Evolutionary conservation across 2,797 vertebrate species (phyloP).

Genomic region (Protosalanx chinensis): DNA sequence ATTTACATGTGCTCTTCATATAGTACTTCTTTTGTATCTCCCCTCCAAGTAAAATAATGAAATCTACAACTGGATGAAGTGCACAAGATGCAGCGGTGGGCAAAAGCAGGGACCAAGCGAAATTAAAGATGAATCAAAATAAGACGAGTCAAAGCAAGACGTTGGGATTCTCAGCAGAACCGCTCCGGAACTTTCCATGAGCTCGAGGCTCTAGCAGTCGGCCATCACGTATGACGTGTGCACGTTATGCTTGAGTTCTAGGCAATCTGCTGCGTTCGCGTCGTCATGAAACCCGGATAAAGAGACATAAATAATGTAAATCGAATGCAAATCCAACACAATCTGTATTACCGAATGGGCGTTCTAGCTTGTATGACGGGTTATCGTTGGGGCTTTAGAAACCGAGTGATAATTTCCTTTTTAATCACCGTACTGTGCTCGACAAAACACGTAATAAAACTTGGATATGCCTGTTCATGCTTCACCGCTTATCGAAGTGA

Average conservation of each 20-base stretch:
- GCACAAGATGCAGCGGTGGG: slow-evolving; percentile 40
- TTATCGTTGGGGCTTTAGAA: not conserved
- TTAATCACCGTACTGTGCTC: not conserved
- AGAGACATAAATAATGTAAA: not conserved
- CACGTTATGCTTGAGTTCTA: not conserved
- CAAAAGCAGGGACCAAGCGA: slow-evolving; percentile 26
- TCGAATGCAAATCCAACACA: not conserved
- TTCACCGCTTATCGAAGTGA: not conserved
- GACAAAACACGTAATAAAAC: not conserved
- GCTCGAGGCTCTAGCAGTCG: slow-evolving; percentile 12
- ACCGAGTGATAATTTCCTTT: not conserved
- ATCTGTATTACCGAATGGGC: not conserved
- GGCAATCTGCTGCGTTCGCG: not conserved
- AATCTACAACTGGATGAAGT: slow-evolving; percentile 26
- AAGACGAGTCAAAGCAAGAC: slow-evolving; percentile 25
- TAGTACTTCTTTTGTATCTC: slow-evolving; percentile 52
- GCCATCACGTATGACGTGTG: not conserved
- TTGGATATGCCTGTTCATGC: not conserved
- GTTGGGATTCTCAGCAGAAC: slow-evolving; percentile 29
- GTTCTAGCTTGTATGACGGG: not conserved
- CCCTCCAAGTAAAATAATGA: slow-evolving; percentile 49
- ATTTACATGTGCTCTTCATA: slow-evolving; percentile 83
- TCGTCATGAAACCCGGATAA: not conserved
- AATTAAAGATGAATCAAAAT: not conserved
- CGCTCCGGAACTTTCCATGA: slow-evolving; percentile 13